phyloP scores from a whole-genome alignment of 2,888 invertebrate species.

The Molanna angustata region DNA sequence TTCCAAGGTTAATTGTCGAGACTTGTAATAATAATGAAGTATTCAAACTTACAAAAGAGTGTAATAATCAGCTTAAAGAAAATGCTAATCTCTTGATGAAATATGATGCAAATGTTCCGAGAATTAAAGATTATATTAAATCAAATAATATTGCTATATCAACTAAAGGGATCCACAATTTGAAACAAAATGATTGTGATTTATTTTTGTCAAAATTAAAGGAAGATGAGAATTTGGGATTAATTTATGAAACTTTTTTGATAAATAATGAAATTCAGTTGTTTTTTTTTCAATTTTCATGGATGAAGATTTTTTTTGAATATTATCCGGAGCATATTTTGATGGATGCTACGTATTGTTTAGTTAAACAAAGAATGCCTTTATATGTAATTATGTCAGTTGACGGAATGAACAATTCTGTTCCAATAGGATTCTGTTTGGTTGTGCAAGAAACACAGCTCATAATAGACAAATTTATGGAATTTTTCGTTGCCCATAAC shows the following conservation, averaged over 20 bases:
- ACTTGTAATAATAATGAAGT: neutral
- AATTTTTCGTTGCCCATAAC: conserved; percentile 4
- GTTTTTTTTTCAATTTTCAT: conserved; percentile 7
- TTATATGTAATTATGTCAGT: conserved; percentile 6
- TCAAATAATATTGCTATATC: neutral
- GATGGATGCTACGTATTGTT: conserved; percentile 3
- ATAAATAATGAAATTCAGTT: neutral
- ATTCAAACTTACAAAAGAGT: neutral
- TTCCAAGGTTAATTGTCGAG: neutral
- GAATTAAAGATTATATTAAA: neutral
- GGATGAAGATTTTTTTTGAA: conserved; percentile 7
- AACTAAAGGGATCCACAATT: neutral
- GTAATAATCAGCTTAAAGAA: neutral
- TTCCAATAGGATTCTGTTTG: conserved; percentile 8
- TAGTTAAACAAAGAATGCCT: conserved; percentile 1
- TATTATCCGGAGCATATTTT: conserved; percentile 8
- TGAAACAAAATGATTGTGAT: no score
- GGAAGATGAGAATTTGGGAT: neutral
- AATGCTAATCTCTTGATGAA: neutral
- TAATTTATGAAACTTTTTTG: conserved; percentile 3
- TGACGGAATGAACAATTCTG: conserved; percentile 5
- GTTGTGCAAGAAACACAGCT: neutral
- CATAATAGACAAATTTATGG: neutral
- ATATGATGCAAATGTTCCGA: neutral
- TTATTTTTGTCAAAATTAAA: neutral